Evolutionary conservation across 1,140 invertebrate genomes (phyloP), one percentile per base, ranked within the genome.

Genomic region (Lanistes nyassanus): DNA sequence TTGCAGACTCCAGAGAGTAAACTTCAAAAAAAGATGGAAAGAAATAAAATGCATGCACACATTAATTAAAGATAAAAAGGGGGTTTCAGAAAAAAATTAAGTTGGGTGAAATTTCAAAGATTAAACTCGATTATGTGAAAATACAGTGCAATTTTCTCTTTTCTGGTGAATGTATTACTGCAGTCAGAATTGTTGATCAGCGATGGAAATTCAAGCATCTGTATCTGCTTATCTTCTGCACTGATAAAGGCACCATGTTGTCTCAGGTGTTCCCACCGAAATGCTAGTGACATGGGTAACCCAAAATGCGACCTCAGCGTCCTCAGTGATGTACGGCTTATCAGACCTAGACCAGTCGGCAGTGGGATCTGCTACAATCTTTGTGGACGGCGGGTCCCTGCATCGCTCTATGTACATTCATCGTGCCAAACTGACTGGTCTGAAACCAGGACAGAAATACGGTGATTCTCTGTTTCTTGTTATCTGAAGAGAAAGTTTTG

Each of bases 201-300:
- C 3, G 3, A 55, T 7, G 19, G 47, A 26, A 62, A 29, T 26
- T 16, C 53, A 34, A 9, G 5, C 26, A 21, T 36, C n/a, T 66
- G 29, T 29, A 26, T 0, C 42, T 58, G 21, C 34, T 56, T 47
- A n/a, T 29, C 3, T 26, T 62, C 4, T 62, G 23, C 23, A 23
- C 31, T 26, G n/a, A 62, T 21, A 34, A 29, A 62, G 23, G 58
- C 11, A 11, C 67, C 26, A 62, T 73, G 19, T 68, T 67, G 13
- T 78, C 80, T 0, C 75, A 93, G 93, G 92, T 77, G 90, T 90
- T 78, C 90, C 92, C 31, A 91, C 90, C 77, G 91, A 95, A 80
- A 94, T 96, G 88, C 91, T 95, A 55, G 93, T 98, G 26, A 98
- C 96, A 71, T 98, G 97, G 97, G 94, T 93, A 1, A 98, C 97